These are phyloP conservation scores for Sebastes paucispinis DNA, from an alignment of 2,797 vertebrate species.

Conservation along the genomic window DNA sequence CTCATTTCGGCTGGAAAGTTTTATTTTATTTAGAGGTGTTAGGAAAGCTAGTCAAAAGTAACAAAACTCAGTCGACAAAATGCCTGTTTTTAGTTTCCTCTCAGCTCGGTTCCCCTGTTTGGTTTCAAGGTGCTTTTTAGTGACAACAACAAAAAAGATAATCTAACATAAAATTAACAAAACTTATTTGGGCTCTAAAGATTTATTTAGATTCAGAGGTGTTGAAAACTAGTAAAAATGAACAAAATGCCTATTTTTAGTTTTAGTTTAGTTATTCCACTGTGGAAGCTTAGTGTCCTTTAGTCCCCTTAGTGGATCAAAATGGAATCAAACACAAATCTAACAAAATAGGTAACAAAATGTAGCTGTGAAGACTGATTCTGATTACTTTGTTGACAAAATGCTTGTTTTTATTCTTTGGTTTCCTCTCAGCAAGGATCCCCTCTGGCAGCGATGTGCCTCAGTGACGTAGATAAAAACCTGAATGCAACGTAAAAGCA, in stretches of 20 bases:
- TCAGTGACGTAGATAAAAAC: neutral
- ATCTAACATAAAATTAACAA: neutral
- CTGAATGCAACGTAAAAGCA: neutral
- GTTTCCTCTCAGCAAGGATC: neutral
- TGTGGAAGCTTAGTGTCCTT: neutral
- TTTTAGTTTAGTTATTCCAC: neutral
- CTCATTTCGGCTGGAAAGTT: neutral
- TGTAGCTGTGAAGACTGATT: neutral
- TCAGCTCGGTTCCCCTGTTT: neutral
- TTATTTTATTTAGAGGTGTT: neutral
- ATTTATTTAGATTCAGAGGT: neutral
- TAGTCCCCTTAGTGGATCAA: neutral
- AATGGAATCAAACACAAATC: neutral
- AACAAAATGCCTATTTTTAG: neutral
- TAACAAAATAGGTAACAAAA: neutral
- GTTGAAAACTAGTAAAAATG: neutral
- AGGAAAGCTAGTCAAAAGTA: neutral
- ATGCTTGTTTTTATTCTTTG: neutral
- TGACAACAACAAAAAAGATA: neutral
- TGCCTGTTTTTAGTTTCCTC: neutral
- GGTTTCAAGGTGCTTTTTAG: neutral
- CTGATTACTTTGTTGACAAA: neutral
- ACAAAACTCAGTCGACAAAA: neutral
- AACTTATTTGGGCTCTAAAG: neutral
- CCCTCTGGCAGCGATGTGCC: neutral